phyloP scores from a whole-genome alignment of 2,888 invertebrate species.

The Byasa hedistus region DNA sequence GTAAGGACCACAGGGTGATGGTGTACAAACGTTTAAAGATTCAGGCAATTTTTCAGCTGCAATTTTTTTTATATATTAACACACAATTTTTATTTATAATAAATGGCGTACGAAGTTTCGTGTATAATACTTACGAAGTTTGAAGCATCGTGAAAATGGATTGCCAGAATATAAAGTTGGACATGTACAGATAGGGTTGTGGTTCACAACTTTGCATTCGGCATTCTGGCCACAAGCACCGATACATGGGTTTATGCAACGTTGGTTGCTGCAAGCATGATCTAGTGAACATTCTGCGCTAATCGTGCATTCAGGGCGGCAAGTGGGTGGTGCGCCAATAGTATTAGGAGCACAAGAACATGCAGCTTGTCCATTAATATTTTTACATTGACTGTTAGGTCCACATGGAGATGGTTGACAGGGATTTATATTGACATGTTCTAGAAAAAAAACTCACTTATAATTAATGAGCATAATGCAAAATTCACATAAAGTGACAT shows the following conservation, averaged over 20 bases:
- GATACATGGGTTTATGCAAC: slow-evolving; percentile 86
- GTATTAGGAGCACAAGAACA: slow-evolving; percentile 84
- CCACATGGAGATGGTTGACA: slow-evolving; percentile 84
- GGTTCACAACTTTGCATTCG: slow-evolving; percentile 87
- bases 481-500: not conserved
- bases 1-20: slow-evolving; percentile 90
- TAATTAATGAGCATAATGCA: not conserved
- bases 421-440: slow-evolving; percentile 75
- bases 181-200: slow-evolving; percentile 87
- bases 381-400: slow-evolving; percentile 82
- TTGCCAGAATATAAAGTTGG: slow-evolving; percentile 82
- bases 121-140: slow-evolving; percentile 76
- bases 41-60: slow-evolving; percentile 74
- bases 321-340: slow-evolving; percentile 83
- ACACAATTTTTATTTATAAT: slow-evolving; percentile 19
- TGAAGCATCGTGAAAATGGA: slow-evolving; percentile 82
- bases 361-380: slow-evolving; percentile 82
- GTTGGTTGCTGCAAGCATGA: slow-evolving; percentile 85
- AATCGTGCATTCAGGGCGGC: slow-evolving; percentile 86
- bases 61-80: slow-evolving; percentile 37
- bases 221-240: slow-evolving; percentile 86
- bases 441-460: slow-evolving; percentile 49
- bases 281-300: slow-evolving; percentile 86
- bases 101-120: too few species aligned
- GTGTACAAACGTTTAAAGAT: slow-evolving; percentile 83